Conservation (phyloP, 2,797 vertebrate species). For the Alcedo atthis region DNA sequence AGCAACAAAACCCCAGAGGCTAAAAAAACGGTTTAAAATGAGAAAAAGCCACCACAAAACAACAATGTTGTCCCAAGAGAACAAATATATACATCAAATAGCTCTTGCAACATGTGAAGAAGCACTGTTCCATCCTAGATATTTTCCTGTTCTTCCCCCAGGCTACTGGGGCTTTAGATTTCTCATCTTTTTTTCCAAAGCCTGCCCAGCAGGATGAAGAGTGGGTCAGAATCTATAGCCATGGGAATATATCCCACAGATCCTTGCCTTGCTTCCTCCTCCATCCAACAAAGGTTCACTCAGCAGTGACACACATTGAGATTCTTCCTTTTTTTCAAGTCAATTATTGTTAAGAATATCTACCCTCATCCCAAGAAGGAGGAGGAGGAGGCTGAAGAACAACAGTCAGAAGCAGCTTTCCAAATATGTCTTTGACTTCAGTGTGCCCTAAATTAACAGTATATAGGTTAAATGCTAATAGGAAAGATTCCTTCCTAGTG, state of each 20-base stretch:
- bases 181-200: not conserved
- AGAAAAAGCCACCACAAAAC: not conserved
- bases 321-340: not conserved
- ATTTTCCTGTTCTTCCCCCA: not conserved
- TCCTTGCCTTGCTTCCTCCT: not conserved
- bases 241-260: not conserved
- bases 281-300: not conserved
- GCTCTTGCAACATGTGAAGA: not conserved
- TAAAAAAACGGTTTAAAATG: not conserved
- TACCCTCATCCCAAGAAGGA: not conserved
- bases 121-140: not conserved
- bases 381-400: not conserved
- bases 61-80: not conserved
- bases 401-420: not conserved
- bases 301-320: not conserved
- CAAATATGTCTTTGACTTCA: not conserved
- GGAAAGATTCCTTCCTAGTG: not conserved
- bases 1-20: not conserved
- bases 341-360: not conserved
- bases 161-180: not conserved
- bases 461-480: slow-evolving; percentile 30
- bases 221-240: not conserved
- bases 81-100: not conserved
- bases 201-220: not conserved
- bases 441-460: not conserved